Base-by-base conservation (phyloP, 2,113 vertebrate genomes). In the Syrmaticus mikado region DNA sequence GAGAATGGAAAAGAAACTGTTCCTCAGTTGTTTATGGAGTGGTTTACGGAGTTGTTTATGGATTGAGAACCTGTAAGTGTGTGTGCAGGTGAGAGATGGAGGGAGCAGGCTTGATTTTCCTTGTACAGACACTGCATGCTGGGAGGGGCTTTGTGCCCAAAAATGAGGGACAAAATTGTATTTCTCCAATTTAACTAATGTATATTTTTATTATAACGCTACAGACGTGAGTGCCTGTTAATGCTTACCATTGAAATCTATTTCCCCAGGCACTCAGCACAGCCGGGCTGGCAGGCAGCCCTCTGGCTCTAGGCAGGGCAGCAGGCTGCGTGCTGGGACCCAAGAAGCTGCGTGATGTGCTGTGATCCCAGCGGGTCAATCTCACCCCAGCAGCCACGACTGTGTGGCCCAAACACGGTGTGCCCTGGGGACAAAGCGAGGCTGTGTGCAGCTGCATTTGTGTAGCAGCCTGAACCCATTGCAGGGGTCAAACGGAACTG, bases 201-300 rank as follows among this genome's bases (percentile, higher is more conserved):
- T 2, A 4, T 40, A 11, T 41, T 61, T 41, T 62, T 2, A 41
- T 50, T 64, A 6, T 34, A 28, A 10, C 62, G 55, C 18, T 8
- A 30, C 2, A 1, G 41, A 24, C 1, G 1, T 13, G 12, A 25
- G 6, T 20, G 7, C 10, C 21, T 40, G 16, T 34, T 15, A 3
- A 53, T 61, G 50, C 25, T 38, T 18, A 5, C 32, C 1, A 3
- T 41, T 64, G 12, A 8, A 19, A 6, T 27, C 18, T 18, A 0
- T 6, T 66, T 62, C 15, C 13, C 5, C 60, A 4, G 6, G 1
- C 2, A 0, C 34, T 30, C 32, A 6, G 15, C 8, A 3, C 0
- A 5, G 3, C 64, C 6, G 71, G 27, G 22, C 48, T 50, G 48
- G 48, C 48, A 2, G 48, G 48, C 48, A 3, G 48, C 48, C 22